phyloP scores from a whole-genome alignment of 2,113 vertebrate species.

The Cavia porcellus region DNA sequence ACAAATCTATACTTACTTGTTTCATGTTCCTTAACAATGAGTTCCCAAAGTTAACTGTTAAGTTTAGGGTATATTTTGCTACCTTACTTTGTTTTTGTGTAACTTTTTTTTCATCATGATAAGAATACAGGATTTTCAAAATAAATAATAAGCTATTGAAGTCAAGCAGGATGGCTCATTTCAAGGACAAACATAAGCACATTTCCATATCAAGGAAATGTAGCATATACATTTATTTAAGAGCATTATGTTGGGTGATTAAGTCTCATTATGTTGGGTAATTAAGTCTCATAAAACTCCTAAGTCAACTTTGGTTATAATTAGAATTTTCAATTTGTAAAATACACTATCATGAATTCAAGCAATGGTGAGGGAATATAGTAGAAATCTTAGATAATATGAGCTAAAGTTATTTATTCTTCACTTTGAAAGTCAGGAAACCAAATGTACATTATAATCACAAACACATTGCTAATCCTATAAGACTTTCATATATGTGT shows the following conservation, averaged over 20 bases:
- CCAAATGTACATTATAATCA: neutral
- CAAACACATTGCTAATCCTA: neutral
- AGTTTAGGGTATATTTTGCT: neutral
- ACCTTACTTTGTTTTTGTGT: neutral
- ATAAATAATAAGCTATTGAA: neutral
- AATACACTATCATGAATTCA: neutral
- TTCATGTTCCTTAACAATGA: neutral
- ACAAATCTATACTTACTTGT: neutral
- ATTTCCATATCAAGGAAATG: too few relatives aligned
- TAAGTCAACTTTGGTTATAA: neutral
- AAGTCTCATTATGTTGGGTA: too few relatives aligned
- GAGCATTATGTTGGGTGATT: too few relatives aligned
- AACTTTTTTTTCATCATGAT: neutral
- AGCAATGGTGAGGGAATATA: neutral
- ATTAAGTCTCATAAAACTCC: neutral
- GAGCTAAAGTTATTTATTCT: neutral
- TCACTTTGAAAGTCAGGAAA: neutral
- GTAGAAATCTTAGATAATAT: neutral
- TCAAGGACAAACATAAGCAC: neutral
- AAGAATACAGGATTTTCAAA: neutral
- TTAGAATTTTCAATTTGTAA: neutral
- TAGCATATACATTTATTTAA: neutral
- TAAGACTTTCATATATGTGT: neutral
- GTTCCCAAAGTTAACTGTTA: neutral
- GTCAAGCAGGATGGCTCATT: neutral